Conservation (phyloP, 2,797 vertebrate species). For the Otolemur crassicaudatus region DNA sequence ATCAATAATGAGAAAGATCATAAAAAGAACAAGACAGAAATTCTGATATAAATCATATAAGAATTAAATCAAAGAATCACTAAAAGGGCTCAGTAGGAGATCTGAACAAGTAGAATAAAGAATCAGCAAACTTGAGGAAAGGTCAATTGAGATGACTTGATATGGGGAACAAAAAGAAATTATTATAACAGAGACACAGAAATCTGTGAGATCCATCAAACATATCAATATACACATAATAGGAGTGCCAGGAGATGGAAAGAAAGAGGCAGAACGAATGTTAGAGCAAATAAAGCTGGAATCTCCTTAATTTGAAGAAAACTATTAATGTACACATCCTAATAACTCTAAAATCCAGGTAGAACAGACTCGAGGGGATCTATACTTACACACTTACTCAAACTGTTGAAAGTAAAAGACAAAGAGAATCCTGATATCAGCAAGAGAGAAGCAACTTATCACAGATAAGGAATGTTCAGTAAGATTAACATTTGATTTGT, state of each 20-base stretch:
- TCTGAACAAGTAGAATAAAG: not conserved
- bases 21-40: not conserved
- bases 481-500: not conserved
- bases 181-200: not conserved
- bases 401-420: not conserved
- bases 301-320: not conserved
- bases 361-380: not conserved
- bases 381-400: not conserved
- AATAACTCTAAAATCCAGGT: not conserved
- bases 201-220: not conserved
- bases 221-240: not conserved
- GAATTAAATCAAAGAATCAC: conserved; percentile 23
- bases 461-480: rapidly evolving
- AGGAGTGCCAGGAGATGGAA: not conserved
- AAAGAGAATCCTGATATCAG: not conserved
- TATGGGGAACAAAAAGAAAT: not conserved
- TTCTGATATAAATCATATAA: not conserved
- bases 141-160: not conserved
- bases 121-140: not conserved
- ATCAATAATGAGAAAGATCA: not conserved
- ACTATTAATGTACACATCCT: not conserved
- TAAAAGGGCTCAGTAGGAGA: not conserved
- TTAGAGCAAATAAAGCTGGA: not conserved
- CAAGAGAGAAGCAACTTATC: not conserved
- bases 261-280: not conserved